A percentile compares a stretch with the other conserved stretches of the same genome.
phyloP scores from a whole-genome alignment of 2,113 vertebrate species.

The Mesocricetus auratus region DNA sequence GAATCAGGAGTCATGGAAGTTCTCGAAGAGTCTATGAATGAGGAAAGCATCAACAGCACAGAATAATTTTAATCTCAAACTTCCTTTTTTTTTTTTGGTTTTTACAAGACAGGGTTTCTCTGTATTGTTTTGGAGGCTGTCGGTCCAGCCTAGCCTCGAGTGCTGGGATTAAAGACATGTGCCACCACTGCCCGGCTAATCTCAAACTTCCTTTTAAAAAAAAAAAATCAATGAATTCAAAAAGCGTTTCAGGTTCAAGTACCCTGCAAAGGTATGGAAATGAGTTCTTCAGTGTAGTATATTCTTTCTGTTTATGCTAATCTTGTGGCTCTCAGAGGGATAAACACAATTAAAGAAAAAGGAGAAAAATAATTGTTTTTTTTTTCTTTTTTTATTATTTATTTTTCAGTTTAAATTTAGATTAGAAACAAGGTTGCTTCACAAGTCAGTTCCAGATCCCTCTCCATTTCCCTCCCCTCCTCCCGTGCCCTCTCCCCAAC shows the following conservation, averaged over 20 bases:
- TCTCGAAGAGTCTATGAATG: background rate
- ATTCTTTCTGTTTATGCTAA: background rate
- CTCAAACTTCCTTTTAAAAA: background rate
- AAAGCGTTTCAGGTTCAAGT: background rate
- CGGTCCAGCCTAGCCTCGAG: too few relatives aligned
- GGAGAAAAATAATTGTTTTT: slow-evolving; percentile 8
- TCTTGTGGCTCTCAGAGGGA: background rate
- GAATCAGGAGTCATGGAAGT: background rate
- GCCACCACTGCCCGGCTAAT: too few relatives aligned
- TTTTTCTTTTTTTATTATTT: too few relatives aligned
- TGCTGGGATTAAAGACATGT: too few relatives aligned
- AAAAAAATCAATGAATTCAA: background rate
- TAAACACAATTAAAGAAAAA: slow-evolving; percentile 12
- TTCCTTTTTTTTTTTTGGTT: too few relatives aligned
- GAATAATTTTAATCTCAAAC: slow-evolving; percentile 21
- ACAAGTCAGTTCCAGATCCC: too few relatives aligned
- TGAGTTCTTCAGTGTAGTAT: background rate
- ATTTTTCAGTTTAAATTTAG: too few relatives aligned
- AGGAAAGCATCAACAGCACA: background rate
- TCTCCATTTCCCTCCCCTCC: too few relatives aligned
- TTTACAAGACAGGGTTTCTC: too few relatives aligned
- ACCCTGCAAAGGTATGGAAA: background rate
- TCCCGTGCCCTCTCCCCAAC: too few relatives aligned
- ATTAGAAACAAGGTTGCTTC: too few relatives aligned
- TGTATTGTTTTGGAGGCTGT: too few relatives aligned